Conservation (phyloP, 1,140 invertebrate species). For the Drosophila micromelanica region DNA sequence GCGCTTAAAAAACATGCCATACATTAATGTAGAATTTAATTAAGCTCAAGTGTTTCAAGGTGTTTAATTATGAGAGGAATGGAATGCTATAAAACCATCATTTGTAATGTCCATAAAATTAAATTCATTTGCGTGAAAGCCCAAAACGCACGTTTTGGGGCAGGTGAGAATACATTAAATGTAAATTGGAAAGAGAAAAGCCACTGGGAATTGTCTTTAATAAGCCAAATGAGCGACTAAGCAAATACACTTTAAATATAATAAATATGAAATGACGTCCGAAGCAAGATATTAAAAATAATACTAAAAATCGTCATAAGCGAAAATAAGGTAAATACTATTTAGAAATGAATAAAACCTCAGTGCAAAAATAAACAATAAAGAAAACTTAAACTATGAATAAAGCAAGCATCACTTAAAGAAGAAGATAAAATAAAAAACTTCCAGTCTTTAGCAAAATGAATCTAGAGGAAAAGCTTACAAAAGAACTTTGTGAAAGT, state of each 20-base stretch:
- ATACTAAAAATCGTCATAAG: too few relatives aligned
- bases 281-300: too few relatives aligned
- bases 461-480: too few relatives aligned
- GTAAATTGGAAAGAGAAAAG: constrained; percentile 18
- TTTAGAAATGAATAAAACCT: too few relatives aligned
- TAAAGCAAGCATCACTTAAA: too few relatives aligned
- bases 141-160: neutral
- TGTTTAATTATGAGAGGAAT: constrained; percentile 48
- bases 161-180: constrained; percentile 16
- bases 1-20: constrained; percentile 45
- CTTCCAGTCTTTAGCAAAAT: too few relatives aligned
- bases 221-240: neutral
- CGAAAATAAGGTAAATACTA: too few relatives aligned
- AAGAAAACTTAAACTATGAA: too few relatives aligned
- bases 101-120: constrained; percentile 50
- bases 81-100: constrained; percentile 26
- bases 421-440: too few relatives aligned
- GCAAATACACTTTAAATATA: neutral
- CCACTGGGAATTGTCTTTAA: neutral
- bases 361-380: too few relatives aligned
- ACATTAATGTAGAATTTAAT: constrained; percentile 55
- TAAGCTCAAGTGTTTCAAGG: constrained; percentile 58
- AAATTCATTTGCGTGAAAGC: constrained; percentile 51
- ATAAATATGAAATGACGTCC: neutral
- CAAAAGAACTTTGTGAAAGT: too few relatives aligned